Evolutionary conservation across 2,113 vertebrate genomes (phyloP).

Genomic region (Camelus dromedarius): DNA sequence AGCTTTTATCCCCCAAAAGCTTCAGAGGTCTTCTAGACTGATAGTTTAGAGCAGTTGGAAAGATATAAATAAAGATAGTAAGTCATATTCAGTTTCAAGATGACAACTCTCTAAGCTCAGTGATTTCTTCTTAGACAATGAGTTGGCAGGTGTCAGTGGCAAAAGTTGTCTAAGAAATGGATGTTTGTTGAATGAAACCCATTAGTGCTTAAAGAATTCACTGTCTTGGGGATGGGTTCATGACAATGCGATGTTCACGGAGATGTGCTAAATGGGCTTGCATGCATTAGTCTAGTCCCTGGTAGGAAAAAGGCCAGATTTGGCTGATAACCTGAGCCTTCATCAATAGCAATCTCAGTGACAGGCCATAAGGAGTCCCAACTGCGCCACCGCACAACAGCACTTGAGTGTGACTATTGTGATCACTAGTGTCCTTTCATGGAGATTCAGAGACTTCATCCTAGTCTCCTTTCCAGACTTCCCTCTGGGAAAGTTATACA

Average conservation of each 20-base stretch:
- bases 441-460: slow-evolving; percentile 54
- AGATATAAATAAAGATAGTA: slow-evolving; percentile 75
- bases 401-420: neutral
- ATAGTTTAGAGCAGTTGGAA: slow-evolving; percentile 50
- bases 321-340: slow-evolving; percentile 39
- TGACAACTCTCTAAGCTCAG: slow-evolving; percentile 62
- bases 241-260: slow-evolving; percentile 51
- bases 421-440: neutral
- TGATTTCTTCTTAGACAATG: slow-evolving; percentile 61
- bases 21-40: slow-evolving; percentile 48
- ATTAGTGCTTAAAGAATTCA: slow-evolving; percentile 73
- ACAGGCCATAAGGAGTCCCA: slow-evolving; percentile 31
- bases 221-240: slow-evolving; percentile 46
- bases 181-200: slow-evolving; percentile 78
- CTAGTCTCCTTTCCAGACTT: slow-evolving; percentile 5
- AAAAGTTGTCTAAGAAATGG: slow-evolving; percentile 70
- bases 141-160: slow-evolving; percentile 75
- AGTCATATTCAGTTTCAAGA: slow-evolving; percentile 70
- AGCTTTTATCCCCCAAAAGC: slow-evolving; percentile 17
- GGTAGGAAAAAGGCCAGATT: slow-evolving; percentile 59
- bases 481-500: neutral
- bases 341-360: slow-evolving; percentile 64
- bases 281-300: slow-evolving; percentile 64
- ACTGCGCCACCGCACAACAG: neutral
- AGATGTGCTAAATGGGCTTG: slow-evolving; percentile 62